Conservation (phyloP, 1,140 invertebrate genomes). For the Eubasilissa regina region DNA sequence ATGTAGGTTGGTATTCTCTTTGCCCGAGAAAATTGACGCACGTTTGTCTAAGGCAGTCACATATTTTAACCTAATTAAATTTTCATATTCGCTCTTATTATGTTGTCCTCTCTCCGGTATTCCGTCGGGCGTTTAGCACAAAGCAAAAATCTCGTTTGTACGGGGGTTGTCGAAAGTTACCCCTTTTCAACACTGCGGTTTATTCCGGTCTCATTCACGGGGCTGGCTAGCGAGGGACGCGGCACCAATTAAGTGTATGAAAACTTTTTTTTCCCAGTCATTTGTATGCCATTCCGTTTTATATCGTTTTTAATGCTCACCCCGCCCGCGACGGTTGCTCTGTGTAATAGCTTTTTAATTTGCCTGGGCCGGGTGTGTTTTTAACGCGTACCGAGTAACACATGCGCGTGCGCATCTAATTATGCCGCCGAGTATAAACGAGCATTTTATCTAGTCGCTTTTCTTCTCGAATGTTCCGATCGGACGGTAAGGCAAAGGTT, state of each 20-base stretch:
- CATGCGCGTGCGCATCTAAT: slow-evolving; percentile 20
- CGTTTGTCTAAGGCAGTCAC: slow-evolving; percentile 1
- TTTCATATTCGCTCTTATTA: slow-evolving; percentile 11
- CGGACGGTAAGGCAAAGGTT: no score
- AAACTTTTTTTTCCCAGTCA: slow-evolving; percentile 30
- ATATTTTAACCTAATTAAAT: slow-evolving; percentile 17
- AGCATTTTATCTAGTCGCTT: slow-evolving; percentile 3
- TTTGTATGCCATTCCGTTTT: slow-evolving; percentile 36
- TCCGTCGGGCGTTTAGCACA: slow-evolving; percentile 10
- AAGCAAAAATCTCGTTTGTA: slow-evolving; percentile 42
- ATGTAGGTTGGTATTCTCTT: no score
- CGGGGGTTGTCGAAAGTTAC: slow-evolving; percentile 24
- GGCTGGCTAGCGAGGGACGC: slow-evolving; percentile 1
- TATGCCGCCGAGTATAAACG: slow-evolving; percentile 31
- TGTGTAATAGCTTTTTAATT: slow-evolving; percentile 33
- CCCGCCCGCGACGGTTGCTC: slow-evolving; percentile 8
- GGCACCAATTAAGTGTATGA: slow-evolving; percentile 41
- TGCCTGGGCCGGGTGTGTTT: background rate
- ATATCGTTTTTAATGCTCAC: slow-evolving; percentile 36
- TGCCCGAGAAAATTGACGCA: background rate
- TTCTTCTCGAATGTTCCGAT: no score
- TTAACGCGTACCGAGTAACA: background rate
- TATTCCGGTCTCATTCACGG: slow-evolving; percentile 25
- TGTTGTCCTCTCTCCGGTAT: slow-evolving; percentile 5
- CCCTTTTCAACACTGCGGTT: slow-evolving; percentile 28